Evolutionary conservation across 2,888 invertebrate species (phyloP).

Genomic region (Erynnis tages): DNA sequence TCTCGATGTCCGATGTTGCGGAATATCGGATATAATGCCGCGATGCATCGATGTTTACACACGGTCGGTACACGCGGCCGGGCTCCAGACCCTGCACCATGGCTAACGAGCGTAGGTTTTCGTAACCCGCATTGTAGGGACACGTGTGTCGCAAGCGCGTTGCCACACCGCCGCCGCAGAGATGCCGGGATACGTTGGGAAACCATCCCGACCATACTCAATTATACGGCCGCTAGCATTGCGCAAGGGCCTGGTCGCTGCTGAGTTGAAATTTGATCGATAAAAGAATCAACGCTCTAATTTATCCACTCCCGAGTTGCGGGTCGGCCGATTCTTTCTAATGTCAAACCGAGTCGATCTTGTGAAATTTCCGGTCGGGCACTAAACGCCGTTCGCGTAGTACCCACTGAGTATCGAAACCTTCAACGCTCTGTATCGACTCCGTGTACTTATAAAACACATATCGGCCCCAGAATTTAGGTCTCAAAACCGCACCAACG

Average conservation of each 20-base stretch:
- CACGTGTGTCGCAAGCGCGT: constrained; percentile 73
- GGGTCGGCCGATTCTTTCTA: constrained; percentile 11
- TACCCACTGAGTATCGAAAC: neutral
- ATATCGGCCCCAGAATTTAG: constrained; percentile 54
- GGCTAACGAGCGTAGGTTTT: constrained; percentile 60
- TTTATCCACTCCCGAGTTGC: constrained; percentile 34
- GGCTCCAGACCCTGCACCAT: constrained; percentile 53
- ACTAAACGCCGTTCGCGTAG: neutral
- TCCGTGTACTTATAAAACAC: constrained; percentile 21
- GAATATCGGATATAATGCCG: constrained; percentile 55
- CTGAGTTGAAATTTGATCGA: constrained; percentile 60
- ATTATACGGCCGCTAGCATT: constrained; percentile 69
- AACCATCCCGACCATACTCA: constrained; percentile 76
- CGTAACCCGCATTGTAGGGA: constrained; percentile 79
- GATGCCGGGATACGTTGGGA: constrained; percentile 79
- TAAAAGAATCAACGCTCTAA: constrained; percentile 39
- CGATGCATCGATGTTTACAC: constrained; percentile 45
- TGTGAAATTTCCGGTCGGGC: constrained; percentile 31
- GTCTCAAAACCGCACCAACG: constrained; percentile 71
- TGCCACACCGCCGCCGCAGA: constrained; percentile 60
- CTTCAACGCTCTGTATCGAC: constrained; percentile 6
- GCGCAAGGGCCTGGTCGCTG: constrained; percentile 58
- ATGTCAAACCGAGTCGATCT: constrained; percentile 27
- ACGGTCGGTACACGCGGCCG: constrained; percentile 42
- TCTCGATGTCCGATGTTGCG: constrained; percentile 55